These are phyloP conservation scores for Nesoenas mayeri DNA, from an alignment of 2,113 vertebrate species.

Conservation along the genomic window DNA sequence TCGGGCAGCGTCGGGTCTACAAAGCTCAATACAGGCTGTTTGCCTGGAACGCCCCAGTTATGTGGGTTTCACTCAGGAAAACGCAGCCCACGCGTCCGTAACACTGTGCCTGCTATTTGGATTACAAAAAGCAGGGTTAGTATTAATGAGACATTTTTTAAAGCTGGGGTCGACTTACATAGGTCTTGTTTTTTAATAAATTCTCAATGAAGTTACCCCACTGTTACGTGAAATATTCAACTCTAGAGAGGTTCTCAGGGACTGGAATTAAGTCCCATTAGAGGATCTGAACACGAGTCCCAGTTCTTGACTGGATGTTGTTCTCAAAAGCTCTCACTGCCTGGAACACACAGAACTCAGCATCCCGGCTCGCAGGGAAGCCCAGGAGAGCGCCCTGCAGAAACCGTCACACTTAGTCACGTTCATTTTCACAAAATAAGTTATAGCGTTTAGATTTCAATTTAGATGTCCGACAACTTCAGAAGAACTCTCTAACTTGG, in stretches of 20 bases:
- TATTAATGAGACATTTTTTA: neutral
- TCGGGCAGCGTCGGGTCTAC: fast-evolving
- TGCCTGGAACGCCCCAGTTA: neutral
- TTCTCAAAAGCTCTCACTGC: neutral
- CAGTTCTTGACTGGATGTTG: neutral
- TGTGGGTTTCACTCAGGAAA: neutral
- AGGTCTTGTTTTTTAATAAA: neutral
- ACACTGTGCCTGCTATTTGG: too few species aligned
- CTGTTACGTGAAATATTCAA: neutral
- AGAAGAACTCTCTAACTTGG: neutral
- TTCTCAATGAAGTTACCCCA: neutral
- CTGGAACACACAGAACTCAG: neutral
- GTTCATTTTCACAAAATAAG: neutral
- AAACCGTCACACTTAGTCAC: neutral
- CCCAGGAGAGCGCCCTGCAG: neutral
- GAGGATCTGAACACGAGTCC: neutral
- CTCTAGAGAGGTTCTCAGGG: neutral
- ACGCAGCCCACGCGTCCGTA: fast-evolving
- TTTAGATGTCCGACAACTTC: fast-evolving
- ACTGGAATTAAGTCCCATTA: neutral
- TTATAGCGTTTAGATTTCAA: neutral
- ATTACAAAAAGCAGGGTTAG: neutral
- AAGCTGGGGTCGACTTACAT: neutral
- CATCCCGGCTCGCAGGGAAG: neutral
- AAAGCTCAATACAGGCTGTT: neutral